These are phyloP conservation scores for Drosophila meridionalis DNA, from an alignment of 2,888 invertebrate genomes.

Conservation along the genomic window DNA sequence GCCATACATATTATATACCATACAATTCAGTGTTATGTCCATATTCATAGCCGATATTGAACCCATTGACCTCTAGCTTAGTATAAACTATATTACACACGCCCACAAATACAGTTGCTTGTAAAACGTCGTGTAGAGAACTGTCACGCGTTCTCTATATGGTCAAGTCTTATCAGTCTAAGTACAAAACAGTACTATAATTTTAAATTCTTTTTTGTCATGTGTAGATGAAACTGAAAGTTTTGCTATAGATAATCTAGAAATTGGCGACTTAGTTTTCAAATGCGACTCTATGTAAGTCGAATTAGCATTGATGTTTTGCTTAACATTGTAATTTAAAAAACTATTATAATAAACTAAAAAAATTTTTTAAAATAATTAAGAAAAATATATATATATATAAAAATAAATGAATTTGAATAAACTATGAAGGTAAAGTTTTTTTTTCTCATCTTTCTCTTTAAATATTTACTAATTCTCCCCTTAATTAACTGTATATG, in stretches of 20 bases:
- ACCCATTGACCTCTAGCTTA: conserved; percentile 23
- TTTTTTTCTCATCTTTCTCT: not conserved
- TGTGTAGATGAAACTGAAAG: conserved; percentile 32
- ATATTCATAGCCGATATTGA: conserved; percentile 12
- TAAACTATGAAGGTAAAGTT: too few relatives aligned
- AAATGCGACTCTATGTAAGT: not conserved
- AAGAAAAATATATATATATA: too few relatives aligned
- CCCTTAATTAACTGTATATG: not conserved
- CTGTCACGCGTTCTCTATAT: conserved; percentile 16
- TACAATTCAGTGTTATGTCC: not conserved
- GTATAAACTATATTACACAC: not conserved
- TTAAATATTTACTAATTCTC: not conserved
- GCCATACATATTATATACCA: conserved; percentile 5
- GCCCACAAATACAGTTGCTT: not conserved
- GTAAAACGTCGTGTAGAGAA: conserved; percentile 1
- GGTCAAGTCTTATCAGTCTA: conserved; percentile 25
- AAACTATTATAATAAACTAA: too few relatives aligned
- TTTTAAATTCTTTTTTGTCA: conserved; percentile 3
- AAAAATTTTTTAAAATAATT: too few relatives aligned
- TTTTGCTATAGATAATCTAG: conserved; percentile 23
- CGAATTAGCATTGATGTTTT: not conserved
- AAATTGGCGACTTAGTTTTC: not conserved
- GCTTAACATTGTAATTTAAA: not conserved
- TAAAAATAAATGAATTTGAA: too few relatives aligned
- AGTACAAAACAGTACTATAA: not conserved